phyloP scores from a whole-genome alignment of 2,888 invertebrate genomes.

The Ophonus ardosiacus region DNA sequence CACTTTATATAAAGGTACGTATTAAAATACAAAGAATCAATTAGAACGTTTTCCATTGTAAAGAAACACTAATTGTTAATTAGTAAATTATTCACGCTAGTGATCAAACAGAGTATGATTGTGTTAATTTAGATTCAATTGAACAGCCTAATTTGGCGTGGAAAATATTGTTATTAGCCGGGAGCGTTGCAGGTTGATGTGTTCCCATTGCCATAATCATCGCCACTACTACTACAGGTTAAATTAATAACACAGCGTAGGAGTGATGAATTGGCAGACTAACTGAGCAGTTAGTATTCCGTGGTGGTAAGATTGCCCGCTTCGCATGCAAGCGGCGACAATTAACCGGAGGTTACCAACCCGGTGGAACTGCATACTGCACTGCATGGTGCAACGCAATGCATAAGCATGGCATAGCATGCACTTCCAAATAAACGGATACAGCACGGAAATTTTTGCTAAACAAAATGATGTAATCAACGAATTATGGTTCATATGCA shows the following conservation, averaged over 20 bases:
- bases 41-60: not conserved
- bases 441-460: too few species aligned
- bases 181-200: constrained; percentile 4
- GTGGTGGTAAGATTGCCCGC: constrained; percentile 32
- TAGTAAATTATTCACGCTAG: constrained; percentile 39
- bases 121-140: constrained; percentile 60
- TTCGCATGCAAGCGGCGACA: constrained; percentile 45
- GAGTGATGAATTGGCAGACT: constrained; percentile 60
- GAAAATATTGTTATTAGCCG: constrained; percentile 61
- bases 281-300: constrained; percentile 63
- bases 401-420: too few species aligned
- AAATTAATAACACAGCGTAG: constrained; percentile 61
- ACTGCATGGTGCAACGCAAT: not conserved
- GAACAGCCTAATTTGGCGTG: constrained; percentile 50
- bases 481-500: too few species aligned
- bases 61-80: constrained; percentile 44
- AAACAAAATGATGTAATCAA: too few species aligned
- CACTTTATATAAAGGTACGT: not conserved
- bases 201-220: not conserved
- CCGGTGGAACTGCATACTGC: not conserved
- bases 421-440: too few species aligned
- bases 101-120: constrained; percentile 41
- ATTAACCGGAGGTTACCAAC: constrained; percentile 38
- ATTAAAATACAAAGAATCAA: not conserved
- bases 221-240: not conserved